Base-by-base conservation (phyloP, 2,113 vertebrate genomes). In the Paradoxurus hermaphroditus region DNA sequence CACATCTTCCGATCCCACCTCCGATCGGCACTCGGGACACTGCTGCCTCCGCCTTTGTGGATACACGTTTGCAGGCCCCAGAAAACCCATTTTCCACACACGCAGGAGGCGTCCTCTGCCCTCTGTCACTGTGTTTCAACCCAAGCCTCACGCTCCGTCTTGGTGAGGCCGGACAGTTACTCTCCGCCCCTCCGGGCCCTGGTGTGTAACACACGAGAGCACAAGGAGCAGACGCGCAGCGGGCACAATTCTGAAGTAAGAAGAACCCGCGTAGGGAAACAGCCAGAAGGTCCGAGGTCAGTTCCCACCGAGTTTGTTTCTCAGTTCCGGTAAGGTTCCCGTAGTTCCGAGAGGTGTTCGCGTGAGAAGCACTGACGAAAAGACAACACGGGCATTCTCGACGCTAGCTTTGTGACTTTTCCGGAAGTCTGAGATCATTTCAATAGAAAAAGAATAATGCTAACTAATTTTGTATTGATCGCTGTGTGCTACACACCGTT, bases 361-460 rank as follows among this genome's bases (percentile, higher is more conserved):
- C 70, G 41, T 27, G 12, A 29, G 36, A 49, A 11, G n/a, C 41
- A 13, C 3, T 29, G 21, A 11, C 0, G 3, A 23, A 59, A 6
- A 31, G 46, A 16, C 18, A 0, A 0, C 1, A 2, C 1, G n/a
- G 31, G 4, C 12, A 34, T 4, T 68, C 10, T 46, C 9, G 34
- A 1, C 11, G 4, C 77, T 18, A 5, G 46, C 39, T 27, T 18
- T 53, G 21, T 3, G n/a, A 49, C 31, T 41, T 91, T 63, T 53
- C 70, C 39, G 11, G 34, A 34, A 3, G 15, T n/a, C 7, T 87
- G 62, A 36, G 77, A 4, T 70, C 62, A 87, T 70, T 70, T 51
- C n/a, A 16, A 51, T 25, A 75, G 44, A 63, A 49, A 67, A 85
- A 65, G 18, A 59, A 70, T 27, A 67, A 41, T 18, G 7, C 21